Conservation (phyloP, 2,113 vertebrate species). For the Cololabis saira region DNA sequence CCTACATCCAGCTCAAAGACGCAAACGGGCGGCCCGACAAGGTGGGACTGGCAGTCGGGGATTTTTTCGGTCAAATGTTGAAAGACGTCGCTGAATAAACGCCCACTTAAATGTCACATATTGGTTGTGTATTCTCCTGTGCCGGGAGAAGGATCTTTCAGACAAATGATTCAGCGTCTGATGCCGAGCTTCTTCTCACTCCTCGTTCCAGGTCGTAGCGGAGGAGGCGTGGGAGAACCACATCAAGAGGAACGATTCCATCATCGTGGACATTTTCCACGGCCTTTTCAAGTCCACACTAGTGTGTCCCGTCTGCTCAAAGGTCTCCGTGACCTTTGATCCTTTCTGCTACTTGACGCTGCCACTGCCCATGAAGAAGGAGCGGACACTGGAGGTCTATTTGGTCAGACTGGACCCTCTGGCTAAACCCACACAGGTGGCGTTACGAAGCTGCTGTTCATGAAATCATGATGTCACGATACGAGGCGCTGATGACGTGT, state of each 20-base stretch:
- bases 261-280: conserved; percentile 99
- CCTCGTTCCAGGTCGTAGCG: conserved; percentile 89
- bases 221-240: conserved; percentile 99
- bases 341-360: conserved; percentile 99
- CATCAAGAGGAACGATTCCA: conserved; percentile 97
- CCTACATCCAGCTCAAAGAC: conserved; percentile 97
- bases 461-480: not conserved
- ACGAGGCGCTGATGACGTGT: not conserved
- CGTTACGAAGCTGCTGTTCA: not conserved
- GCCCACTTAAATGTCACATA: too few species aligned
- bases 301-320: conserved; percentile 95
- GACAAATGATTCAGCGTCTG: too few species aligned
- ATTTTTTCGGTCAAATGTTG: too few species aligned
- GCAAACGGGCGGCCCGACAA: conserved; percentile 94
- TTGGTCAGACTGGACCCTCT: conserved; percentile 93
- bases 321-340: conserved; percentile 98
- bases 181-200: not conserved
- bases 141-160: too few species aligned
- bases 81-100: too few species aligned
- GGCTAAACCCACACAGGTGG: conserved; percentile 94
- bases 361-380: conserved; percentile 97
- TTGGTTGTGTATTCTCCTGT: too few species aligned
- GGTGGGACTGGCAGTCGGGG: conserved; percentile 69
- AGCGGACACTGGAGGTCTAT: conserved; percentile 95
- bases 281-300: conserved; percentile 98